Conservation (phyloP, 2,888 invertebrate genomes). For the Drosophila meridiana region DNA sequence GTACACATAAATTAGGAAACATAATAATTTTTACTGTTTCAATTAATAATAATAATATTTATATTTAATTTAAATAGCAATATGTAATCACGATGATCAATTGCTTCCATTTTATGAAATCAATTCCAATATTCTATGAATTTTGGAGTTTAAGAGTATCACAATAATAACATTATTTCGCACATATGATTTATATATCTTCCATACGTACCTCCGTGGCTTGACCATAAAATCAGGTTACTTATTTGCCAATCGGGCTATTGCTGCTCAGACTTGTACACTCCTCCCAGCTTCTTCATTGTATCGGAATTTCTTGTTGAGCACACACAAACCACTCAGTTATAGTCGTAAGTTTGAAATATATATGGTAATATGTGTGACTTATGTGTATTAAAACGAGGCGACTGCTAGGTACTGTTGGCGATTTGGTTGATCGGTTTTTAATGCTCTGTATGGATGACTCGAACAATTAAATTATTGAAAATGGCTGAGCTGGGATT, state of each 20-base stretch:
- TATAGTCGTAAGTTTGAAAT: conserved; percentile 10
- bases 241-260: background rate
- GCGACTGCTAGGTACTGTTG: background rate
- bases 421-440: conserved; percentile 15
- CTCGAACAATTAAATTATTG: conserved; percentile 45
- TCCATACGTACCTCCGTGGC: background rate
- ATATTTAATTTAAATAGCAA: too few relatives aligned
- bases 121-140: too few relatives aligned
- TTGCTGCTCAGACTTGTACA: conserved; percentile 8
- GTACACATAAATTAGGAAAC: too few relatives aligned
- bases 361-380: background rate
- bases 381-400: background rate
- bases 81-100: too few relatives aligned
- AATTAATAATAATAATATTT: too few relatives aligned
- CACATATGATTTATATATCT: background rate
- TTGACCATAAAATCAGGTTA: background rate
- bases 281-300: conserved; percentile 48
- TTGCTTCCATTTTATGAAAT: too few relatives aligned
- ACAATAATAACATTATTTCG: background rate
- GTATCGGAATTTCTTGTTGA: conserved; percentile 17
- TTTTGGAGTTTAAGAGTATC: too few relatives aligned
- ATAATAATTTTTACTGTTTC: too few relatives aligned
- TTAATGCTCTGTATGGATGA: conserved; percentile 27
- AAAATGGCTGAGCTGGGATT: conserved; percentile 45
- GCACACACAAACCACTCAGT: conserved; percentile 18